Evolutionary conservation across 2,797 vertebrate genomes (phyloP).

Genomic region (Siniperca undulata): DNA sequence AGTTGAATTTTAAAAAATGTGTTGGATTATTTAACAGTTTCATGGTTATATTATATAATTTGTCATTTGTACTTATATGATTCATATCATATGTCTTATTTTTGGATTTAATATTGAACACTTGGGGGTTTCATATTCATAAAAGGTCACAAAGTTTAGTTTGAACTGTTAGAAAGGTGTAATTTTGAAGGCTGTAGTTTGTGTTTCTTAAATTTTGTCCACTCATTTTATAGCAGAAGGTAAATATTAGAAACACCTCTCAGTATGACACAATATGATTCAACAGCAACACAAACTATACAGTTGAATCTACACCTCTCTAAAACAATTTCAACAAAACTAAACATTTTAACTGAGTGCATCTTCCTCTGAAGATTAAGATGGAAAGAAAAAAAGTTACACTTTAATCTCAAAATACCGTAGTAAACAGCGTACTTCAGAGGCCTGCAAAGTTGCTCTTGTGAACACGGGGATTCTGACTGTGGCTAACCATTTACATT

Average conservation of each 20-base stretch:
- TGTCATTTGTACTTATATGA: neutral
- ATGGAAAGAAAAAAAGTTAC: neutral
- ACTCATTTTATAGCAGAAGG: neutral
- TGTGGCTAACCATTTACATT: slow-evolving; percentile 42
- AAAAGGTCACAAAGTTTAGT: too few species aligned
- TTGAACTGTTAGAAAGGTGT: neutral
- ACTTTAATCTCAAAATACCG: slow-evolving; percentile 18
- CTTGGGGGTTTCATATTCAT: neutral
- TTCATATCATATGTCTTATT: neutral
- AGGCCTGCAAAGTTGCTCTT: slow-evolving; percentile 21
- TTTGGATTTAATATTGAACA: neutral
- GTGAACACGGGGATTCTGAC: slow-evolving; percentile 16
- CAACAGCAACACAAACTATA: neutral
- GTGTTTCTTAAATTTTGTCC: neutral
- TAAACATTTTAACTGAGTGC: neutral
- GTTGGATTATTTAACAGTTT: neutral
- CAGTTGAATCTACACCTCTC: neutral
- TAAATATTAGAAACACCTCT: neutral
- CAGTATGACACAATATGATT: neutral
- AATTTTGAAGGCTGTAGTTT: neutral
- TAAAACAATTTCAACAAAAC: neutral
- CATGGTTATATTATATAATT: neutral
- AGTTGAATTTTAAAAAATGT: neutral
- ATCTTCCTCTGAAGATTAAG: neutral
- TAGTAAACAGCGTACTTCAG: slow-evolving; percentile 29